These are phyloP conservation scores for Dioctria linearis DNA, from an alignment of 2,888 invertebrate species.

Conservation along the genomic window DNA sequence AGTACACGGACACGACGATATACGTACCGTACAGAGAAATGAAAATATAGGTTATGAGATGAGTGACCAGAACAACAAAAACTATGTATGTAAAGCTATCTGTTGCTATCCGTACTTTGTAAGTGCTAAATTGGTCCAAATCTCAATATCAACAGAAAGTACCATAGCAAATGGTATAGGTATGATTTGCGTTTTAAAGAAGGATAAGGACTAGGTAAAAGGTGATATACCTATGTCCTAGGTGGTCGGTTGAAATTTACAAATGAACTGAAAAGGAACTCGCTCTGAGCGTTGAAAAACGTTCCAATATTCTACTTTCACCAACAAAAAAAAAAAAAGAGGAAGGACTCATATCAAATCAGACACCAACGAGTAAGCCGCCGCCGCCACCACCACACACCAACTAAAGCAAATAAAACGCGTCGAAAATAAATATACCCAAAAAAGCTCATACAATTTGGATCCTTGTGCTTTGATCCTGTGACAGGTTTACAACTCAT, in stretches of 20 bases:
- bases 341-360: too few species aligned
- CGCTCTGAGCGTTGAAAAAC: conserved; percentile 1
- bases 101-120: neutral
- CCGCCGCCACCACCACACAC: neutral
- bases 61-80: too few species aligned
- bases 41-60: neutral
- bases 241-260: neutral
- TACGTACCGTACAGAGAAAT: too few species aligned
- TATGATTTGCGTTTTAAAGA: neutral
- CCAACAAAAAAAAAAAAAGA: too few species aligned
- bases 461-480: neutral
- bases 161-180: neutral
- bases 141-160: neutral
- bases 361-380: too few species aligned
- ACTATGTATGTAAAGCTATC: too few species aligned
- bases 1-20: neutral
- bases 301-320: neutral
- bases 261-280: conserved; percentile 17
- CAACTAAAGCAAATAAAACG: neutral
- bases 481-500: neutral
- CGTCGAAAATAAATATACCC: neutral
- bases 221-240: neutral
- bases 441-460: neutral
- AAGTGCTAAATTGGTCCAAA: conserved; percentile 10
- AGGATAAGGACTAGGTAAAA: conserved; percentile 2